phyloP scores from a whole-genome alignment of 2,113 vertebrate species.

The Passerina amoena region DNA sequence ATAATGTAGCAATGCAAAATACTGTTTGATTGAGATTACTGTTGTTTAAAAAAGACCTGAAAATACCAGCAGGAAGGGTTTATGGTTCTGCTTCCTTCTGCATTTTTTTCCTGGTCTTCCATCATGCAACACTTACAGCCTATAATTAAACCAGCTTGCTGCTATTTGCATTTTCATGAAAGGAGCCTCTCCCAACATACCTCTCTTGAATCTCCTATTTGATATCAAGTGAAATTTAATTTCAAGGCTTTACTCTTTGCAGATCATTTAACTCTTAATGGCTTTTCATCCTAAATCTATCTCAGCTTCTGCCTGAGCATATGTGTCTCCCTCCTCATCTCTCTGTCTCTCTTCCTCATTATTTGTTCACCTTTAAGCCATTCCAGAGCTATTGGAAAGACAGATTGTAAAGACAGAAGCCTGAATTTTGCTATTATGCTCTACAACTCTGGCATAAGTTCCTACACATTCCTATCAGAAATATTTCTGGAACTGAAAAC shows the following conservation, averaged over 20 bases:
- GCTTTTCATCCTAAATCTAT: background rate
- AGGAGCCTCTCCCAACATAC: background rate
- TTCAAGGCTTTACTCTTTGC: conserved; percentile 13
- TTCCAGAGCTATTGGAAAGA: conserved; percentile 44
- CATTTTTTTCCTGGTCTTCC: background rate
- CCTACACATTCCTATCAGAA: background rate
- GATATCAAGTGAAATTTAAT: background rate
- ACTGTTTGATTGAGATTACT: background rate
- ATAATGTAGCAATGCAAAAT: background rate
- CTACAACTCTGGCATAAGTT: conserved; percentile 4
- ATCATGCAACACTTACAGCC: background rate
- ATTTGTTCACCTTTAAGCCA: conserved; percentile 51
- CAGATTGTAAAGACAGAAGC: conserved; percentile 50
- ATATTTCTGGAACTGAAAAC: conserved; percentile 12
- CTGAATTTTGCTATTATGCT: conserved; percentile 14
- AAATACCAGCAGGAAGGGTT: background rate
- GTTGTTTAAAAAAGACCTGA: background rate
- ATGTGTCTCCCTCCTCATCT: background rate
- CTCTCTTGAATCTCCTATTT: conserved; percentile 14
- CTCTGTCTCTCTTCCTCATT: background rate
- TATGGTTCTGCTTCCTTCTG: background rate
- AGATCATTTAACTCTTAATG: conserved; percentile 34
- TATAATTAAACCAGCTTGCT: conserved; percentile 58
- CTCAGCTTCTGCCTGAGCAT: background rate
- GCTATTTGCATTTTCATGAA: conserved; percentile 45